Base-by-base conservation (phyloP, 2,113 vertebrate genomes). In the Callopanchax toddi region DNA sequence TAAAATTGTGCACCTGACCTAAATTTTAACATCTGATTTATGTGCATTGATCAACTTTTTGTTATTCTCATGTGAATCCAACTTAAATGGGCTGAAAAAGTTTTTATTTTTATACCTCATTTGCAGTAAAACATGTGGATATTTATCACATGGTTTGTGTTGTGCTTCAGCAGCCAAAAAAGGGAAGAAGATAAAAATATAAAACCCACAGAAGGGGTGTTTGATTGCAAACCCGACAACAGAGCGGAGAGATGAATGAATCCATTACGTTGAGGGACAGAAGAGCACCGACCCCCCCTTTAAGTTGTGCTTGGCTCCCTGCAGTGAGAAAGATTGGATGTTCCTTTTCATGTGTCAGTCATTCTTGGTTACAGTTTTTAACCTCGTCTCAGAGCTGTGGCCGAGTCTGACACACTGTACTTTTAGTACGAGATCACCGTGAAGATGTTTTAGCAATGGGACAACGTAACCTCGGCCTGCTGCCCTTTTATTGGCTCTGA, bases 401-500 rank as follows among this genome's bases (percentile, higher is more conserved):
- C 26, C 55, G 26, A 67, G 20, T 43, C 26, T 67, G 49, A 48
- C 50, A 18, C 16, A n/a, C 20, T 36, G 23, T 16, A 5, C 39
- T 34, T 32, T n/a, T 44, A 55, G 10, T 49, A 50, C 17, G 0
- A 58, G 26, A 54, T 34, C 22, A 44, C 51, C 15, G 20, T 34
- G 5, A 45, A 63, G 58, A 52, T 54, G 51, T 68, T 69, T 60
- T 50, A 67, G 39, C 37, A 46, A 18, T 26, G 37, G 61, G 56
- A 32, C n/a, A n/a, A 67, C 39, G 44, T 67, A 25, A 62, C 62
- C 43, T 26, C 62, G 77, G 67, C 40, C 51, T 39, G 43, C 66
- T 74, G 60, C 60, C 40, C 32, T 71, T 54, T 56, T 57, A 53
- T 55, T 55, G 50, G 46, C 70, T 26, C 17, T 74, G 67, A 83